Conservation (phyloP, 1,140 invertebrate species). For the Alviniconcha marisindica region DNA sequence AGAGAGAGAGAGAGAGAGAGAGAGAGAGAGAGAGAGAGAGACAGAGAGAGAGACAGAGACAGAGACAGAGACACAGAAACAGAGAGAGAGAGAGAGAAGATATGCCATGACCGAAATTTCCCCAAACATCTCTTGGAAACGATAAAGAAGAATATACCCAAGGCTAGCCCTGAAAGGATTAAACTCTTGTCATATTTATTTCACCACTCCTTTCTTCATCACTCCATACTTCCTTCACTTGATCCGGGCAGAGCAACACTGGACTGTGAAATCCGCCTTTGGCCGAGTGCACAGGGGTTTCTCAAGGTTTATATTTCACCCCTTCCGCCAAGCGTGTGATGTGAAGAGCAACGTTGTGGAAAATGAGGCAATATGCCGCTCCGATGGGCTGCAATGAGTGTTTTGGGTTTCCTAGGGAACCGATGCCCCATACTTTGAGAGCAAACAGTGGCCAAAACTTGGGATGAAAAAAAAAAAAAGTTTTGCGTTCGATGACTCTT, state of each 20-base stretch:
- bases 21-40: not conserved
- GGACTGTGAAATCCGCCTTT: not conserved
- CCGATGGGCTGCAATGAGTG: conserved; percentile 8
- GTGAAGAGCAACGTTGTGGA: not conserved
- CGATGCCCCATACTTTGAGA: not conserved
- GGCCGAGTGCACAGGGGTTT: not conserved
- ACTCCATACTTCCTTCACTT: not conserved
- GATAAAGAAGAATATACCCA: not conserved
- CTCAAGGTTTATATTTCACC: not conserved
- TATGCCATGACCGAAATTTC: too few species aligned
- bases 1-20: not conserved
- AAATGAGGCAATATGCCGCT: conserved; percentile 26
- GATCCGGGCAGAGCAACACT: not conserved
- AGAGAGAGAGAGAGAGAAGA: not conserved
- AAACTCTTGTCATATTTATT: too few species aligned
- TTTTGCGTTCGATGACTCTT: too few species aligned
- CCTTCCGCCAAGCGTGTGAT: not conserved
- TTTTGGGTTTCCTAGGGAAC: not conserved
- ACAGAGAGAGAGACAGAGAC: not conserved
- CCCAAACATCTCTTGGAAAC: not conserved
- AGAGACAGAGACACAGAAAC: not conserved
- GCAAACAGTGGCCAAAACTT: too few species aligned
- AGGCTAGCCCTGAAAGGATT: too few species aligned
- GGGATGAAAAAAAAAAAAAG: too few species aligned
- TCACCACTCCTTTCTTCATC: too few species aligned